Evolutionary conservation across 2,113 vertebrate genomes (phyloP).

Genomic region (Coracopsis vasa): DNA sequence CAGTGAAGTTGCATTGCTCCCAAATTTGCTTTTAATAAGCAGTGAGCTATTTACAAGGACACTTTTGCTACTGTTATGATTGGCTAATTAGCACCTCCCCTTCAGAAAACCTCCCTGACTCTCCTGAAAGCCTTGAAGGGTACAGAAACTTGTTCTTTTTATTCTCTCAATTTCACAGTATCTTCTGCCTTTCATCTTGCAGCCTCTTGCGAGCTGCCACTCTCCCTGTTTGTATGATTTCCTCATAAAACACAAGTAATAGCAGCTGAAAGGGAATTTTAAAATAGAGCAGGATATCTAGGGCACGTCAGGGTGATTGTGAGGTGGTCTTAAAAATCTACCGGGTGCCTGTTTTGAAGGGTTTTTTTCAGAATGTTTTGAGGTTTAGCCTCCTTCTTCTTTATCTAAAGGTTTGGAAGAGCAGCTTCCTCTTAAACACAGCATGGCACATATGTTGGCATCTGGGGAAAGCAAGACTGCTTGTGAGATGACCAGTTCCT

Average conservation of each 20-base stretch:
- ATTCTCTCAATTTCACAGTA: neutral
- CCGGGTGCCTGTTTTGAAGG: neutral
- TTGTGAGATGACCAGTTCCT: neutral
- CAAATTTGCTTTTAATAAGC: neutral
- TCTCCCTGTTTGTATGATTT: neutral
- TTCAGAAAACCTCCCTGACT: neutral
- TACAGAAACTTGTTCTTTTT: neutral
- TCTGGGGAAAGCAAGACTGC: neutral
- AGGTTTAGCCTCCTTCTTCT: neutral
- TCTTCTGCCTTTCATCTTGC: neutral
- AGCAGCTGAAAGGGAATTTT: conserved; percentile 4
- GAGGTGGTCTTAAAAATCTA: conserved; percentile 23
- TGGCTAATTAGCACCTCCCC: neutral
- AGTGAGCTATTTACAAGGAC: neutral
- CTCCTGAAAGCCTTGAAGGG: neutral
- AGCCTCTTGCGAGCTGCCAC: neutral
- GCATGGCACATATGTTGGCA: neutral
- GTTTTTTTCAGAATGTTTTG: neutral
- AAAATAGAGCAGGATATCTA: conserved; percentile 22
- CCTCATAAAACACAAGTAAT: neutral
- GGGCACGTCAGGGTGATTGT: neutral
- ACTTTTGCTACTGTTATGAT: neutral
- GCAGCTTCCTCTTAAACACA: neutral
- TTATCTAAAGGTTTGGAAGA: neutral
- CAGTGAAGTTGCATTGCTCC: neutral